Percentiles rank a stretch among this genome's conserved stretches.
These are phyloP conservation scores for Ochropleura leucogaster DNA, from an alignment of 2,888 invertebrate species.

Conservation along the genomic window DNA sequence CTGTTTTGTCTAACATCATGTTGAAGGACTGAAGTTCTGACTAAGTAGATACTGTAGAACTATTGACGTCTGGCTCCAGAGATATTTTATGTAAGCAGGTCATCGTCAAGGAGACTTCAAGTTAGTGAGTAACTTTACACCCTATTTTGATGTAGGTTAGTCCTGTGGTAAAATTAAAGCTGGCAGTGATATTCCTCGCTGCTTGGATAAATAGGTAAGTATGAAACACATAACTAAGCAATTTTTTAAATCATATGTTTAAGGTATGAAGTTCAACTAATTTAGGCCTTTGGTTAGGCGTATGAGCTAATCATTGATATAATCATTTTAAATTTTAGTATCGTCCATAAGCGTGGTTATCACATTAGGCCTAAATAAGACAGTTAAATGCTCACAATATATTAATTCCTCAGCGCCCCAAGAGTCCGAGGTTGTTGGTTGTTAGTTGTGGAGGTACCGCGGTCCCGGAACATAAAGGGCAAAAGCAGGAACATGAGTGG, in stretches of 20 bases:
- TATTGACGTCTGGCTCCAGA: slow-evolving; percentile 29
- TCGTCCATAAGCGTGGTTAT: not conserved
- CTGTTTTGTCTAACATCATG: slow-evolving; percentile 6
- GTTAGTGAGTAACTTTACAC: slow-evolving; percentile 22
- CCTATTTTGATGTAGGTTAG: slow-evolving; percentile 11
- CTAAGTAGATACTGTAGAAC: not conserved
- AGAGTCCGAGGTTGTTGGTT: too few relatives aligned
- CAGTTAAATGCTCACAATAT: not conserved
- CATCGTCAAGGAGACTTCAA: slow-evolving; percentile 16
- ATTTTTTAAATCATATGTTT: slow-evolving; percentile 14
- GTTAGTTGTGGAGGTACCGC: too few relatives aligned
- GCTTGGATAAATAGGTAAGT: slow-evolving; percentile 11
- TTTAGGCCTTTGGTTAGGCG: not conserved
- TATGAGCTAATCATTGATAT: not conserved
- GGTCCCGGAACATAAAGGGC: too few relatives aligned
- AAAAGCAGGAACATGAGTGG: too few relatives aligned
- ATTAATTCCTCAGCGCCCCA: not conserved
- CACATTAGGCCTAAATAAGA: not conserved
- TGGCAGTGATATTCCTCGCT: slow-evolving; percentile 9
- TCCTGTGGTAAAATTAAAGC: slow-evolving; percentile 1
- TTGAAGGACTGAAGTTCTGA: slow-evolving; percentile 12
- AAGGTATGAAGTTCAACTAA: not conserved
- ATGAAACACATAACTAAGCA: slow-evolving; percentile 1
- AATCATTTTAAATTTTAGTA: not conserved
- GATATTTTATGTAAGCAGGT: slow-evolving; percentile 37